Base-by-base conservation (phyloP, 1,140 invertebrate species). In the Diuraphis noxia region DNA sequence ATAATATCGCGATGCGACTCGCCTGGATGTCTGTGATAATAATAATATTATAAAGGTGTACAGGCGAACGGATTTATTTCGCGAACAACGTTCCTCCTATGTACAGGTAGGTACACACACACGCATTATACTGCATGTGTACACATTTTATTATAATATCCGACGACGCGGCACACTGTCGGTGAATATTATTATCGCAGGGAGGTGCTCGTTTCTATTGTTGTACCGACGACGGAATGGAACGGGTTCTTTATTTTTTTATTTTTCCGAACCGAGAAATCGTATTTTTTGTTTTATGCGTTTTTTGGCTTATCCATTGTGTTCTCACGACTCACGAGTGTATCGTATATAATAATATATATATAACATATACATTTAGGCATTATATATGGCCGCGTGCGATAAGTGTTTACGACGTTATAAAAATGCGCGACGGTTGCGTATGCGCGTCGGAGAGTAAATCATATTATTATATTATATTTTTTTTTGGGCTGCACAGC, bases 331-430 rank as follows among this genome's bases (percentile, higher is more conserved):
- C 79, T 38, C 21, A n/a, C 40, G 40, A 36, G 43, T 52, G 36
- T 86, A 86, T 40, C 38, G 40, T 41, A 41, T 81, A 81, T 38
- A n/a, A n/a, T n/a, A n/a, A 52, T 49, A 46, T 46, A 46, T 72
- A 72, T 34, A 23, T 41, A 40, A 23, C 2, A 25, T 43, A 43
- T 34, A n/a, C 41, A n/a, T 30, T 30, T 41, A n/a, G 82, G 41
- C 34, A 85, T 72, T 72, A 85, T 40, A 85, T 34, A 85, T 41
- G 41, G 46, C 46, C n/a, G 43, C 46, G 19, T 49, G 85, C 85
- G 85, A 86, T 86, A 86, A 86, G 85, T 86, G 30, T 86, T 86
- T 86, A 86, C 46, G 85, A 86, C 43, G 85, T 86, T 86, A 86
- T 86, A 86, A 86, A 86, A 86, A 86, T 40, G 40, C 81, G 81